Percentiles rank a stretch among this genome's conserved stretches.
Evolutionary conservation across 2,797 vertebrate species (phyloP).

Genomic region (Adelosebastes latens): DNA sequence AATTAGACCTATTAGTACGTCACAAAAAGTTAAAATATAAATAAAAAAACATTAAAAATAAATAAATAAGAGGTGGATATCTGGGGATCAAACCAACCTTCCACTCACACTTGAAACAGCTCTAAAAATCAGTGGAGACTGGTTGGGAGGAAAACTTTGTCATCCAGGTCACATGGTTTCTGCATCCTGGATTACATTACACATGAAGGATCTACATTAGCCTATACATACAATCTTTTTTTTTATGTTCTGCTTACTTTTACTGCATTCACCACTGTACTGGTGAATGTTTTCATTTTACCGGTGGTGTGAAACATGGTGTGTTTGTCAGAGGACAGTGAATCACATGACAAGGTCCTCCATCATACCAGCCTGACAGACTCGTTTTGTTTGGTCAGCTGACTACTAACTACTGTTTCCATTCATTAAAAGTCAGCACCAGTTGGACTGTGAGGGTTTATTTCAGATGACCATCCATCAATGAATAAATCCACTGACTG

Average conservation of each 20-base stretch:
- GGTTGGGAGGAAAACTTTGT: not conserved
- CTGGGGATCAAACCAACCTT: not conserved
- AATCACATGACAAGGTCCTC: slow-evolving; percentile 13
- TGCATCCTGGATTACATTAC: not conserved
- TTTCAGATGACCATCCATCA: not conserved
- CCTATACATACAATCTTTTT: not conserved
- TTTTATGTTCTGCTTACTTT: no score
- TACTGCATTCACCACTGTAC: not conserved
- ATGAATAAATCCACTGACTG: not conserved
- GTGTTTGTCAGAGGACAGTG: not conserved
- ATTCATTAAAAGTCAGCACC: slow-evolving; percentile 20
- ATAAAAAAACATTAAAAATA: no score
- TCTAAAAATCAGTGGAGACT: not conserved
- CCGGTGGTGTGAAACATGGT: not conserved
- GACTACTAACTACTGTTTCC: slow-evolving; percentile 1
- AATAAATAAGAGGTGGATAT: not conserved
- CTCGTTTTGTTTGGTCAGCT: slow-evolving; percentile 29
- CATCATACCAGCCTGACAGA: slow-evolving; percentile 2
- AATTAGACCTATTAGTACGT: not conserved
- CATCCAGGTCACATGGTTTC: not conserved
- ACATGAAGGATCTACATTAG: not conserved
- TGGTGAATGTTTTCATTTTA: not conserved
- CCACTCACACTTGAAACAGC: not conserved
- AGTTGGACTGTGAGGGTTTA: not conserved
- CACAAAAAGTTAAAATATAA: not conserved